Evolutionary conservation across 92 coral and sea anemone species (phyloP).

Genomic region (Micromussa lordhowensis): DNA sequence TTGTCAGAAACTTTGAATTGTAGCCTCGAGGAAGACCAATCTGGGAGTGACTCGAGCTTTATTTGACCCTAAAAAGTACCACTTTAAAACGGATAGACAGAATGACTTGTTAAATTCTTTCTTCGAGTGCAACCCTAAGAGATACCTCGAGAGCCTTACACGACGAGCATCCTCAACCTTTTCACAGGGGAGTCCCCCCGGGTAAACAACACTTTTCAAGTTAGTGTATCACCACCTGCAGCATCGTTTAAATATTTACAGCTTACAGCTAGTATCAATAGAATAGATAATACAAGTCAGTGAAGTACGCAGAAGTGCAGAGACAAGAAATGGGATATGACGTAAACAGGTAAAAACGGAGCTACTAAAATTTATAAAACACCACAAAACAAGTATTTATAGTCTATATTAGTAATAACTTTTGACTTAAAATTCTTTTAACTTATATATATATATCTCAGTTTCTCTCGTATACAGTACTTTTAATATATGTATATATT

Average conservation of each 20-base stretch:
- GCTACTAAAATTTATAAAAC: not conserved
- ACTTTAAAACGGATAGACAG: no score
- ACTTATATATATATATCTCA: constrained; percentile 12
- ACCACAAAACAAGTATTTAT: not conserved
- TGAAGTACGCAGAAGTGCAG: not conserved
- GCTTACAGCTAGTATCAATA: not conserved
- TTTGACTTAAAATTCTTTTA: constrained; percentile 58
- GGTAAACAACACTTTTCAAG: not conserved
- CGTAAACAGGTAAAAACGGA: not conserved
- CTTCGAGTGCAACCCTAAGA: no score
- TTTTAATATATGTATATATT: not conserved
- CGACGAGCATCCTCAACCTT: no score
- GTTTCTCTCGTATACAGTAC: not conserved
- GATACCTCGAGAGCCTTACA: no score
- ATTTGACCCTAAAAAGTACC: no score
- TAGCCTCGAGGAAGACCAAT: no score
- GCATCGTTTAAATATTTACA: not conserved
- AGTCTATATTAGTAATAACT: constrained; percentile 8
- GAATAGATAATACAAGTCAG: not conserved
- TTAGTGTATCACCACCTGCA: not conserved
- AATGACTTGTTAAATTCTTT: no score
- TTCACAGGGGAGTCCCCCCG: no score
- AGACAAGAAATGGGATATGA: not conserved
- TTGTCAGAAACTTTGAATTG: no score
- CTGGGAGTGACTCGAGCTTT: no score